Evolutionary conservation across 1,140 invertebrate species (phyloP), one percentile per base, ranked within the genome.

Genomic region (Gonatopus flavifemur): DNA sequence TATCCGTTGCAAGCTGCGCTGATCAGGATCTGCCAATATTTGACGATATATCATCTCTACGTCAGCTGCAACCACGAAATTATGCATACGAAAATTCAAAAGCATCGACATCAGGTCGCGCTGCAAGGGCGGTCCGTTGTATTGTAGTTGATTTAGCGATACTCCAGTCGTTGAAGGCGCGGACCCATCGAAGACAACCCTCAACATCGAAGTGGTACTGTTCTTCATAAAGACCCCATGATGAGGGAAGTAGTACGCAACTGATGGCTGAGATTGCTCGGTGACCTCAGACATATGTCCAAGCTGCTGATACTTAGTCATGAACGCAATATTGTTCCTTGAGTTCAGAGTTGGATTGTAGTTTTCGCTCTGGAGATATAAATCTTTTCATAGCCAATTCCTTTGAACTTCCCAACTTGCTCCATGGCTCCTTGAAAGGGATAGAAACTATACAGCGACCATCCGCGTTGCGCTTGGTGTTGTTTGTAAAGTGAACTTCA

Each of bases 171-270:
- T 51, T 4, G 64, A 52, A 44, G 46, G 66, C 0, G 52, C 52
- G 1, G 67, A 71, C 0, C 59, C 68, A 43, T 76, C 71, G 36
- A 76, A 76, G 0, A 77, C 72, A 3, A 76, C 70, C 12, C 72
- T 52, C 7, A 69, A 31, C 18, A 60, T 57, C 2, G 70, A 72
- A 0, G 70, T 70, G 1, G 30, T 38, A 10, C 60, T 65, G 2
- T 63, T 57, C 13, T 54, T 46, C 22, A 62, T 65, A 1, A 74
- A 15, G 0, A 81, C 70, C 8, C 56, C 48, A 39, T 78, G 75
- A 59, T 81, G 79, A 1, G 78, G 74, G 3, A 80, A 45, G 59
- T 77, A 78, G 52, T 55, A 55, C 9, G n/a, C n/a, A n/a, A n/a
- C n/a, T n/a, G n/a, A n/a, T n/a, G n/a, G n/a, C n/a, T n/a, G n/a